Evolutionary conservation across 2,888 invertebrate species (phyloP).

Genomic region (Oscheius sp.): DNA sequence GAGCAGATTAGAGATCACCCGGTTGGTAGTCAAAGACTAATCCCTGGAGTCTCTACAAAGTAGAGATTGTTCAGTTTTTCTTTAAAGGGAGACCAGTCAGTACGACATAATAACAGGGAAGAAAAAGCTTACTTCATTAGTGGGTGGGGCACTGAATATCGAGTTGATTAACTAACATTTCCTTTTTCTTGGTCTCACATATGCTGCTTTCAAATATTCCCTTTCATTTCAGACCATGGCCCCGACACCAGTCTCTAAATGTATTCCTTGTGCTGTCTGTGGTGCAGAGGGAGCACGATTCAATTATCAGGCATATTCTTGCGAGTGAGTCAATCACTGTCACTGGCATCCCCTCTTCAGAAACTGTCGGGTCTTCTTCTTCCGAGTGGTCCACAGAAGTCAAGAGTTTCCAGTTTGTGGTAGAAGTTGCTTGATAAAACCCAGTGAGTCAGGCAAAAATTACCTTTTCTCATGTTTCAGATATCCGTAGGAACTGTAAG

Average conservation of each 20-base stretch:
- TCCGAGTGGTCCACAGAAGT: slow-evolving; percentile 6
- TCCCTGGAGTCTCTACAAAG: too few species aligned
- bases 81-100: too few species aligned
- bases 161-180: too few species aligned
- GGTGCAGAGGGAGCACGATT: neutral
- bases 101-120: too few species aligned
- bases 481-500: slow-evolving; percentile 3
- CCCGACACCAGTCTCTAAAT: too few species aligned
- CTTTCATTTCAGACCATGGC: neutral
- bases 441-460: neutral
- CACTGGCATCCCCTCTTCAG: neutral
- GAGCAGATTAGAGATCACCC: too few species aligned
- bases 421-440: neutral
- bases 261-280: neutral
- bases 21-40: too few species aligned
- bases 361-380: slow-evolving; percentile 18
- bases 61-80: too few species aligned
- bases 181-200: too few species aligned
- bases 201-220: neutral
- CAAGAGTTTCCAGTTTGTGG: neutral
- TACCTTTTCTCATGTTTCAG: neutral
- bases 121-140: too few species aligned
- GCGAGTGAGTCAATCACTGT: neutral
- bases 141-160: too few species aligned
- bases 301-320: slow-evolving; percentile 13